A percentile compares a stretch with the other conserved stretches of the same genome.
Conservation (phyloP, 1,140 invertebrate genomes). For the Homalodisca vitripennis region DNA sequence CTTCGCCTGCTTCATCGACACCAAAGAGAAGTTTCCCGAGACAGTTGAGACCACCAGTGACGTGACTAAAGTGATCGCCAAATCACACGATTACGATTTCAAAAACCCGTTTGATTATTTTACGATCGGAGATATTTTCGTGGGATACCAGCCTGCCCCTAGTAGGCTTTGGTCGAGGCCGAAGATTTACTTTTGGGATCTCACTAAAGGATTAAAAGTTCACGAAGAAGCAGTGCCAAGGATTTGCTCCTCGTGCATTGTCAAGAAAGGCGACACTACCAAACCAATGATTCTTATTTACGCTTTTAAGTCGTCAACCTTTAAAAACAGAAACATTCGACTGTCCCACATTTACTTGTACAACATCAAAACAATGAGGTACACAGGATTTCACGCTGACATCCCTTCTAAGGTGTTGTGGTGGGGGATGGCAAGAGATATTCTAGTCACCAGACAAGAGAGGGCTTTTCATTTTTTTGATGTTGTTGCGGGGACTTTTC, state of each 20-base stretch:
- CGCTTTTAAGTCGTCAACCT: slow-evolving; percentile 15
- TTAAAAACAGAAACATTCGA: slow-evolving; percentile 12
- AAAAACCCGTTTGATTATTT: slow-evolving; percentile 21
- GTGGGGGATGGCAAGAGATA: slow-evolving; percentile 8
- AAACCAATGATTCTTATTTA: slow-evolving; percentile 8
- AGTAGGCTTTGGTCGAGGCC: not conserved
- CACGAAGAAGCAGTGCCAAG: slow-evolving; percentile 10
- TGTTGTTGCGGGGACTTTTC: not conserved
- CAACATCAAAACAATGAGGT: slow-evolving; percentile 16
- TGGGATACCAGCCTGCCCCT: slow-evolving; percentile 8
- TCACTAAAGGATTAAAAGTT: not conserved
- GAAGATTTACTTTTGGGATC: slow-evolving; percentile 5
- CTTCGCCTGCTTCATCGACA: slow-evolving; percentile 14
- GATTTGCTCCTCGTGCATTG: not conserved
- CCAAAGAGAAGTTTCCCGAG: not conserved
- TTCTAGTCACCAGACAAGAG: slow-evolving; percentile 12
- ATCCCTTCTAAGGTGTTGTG: slow-evolving; percentile 4
- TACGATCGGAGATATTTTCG: slow-evolving; percentile 5
- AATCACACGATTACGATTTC: not conserved
- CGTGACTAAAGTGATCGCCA: slow-evolving; percentile 10
- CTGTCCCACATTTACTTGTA: slow-evolving; percentile 8
- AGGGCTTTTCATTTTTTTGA: slow-evolving; percentile 16
- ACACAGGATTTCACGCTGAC: slow-evolving; percentile 1
- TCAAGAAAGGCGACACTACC: slow-evolving; percentile 5
- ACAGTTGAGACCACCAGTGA: slow-evolving; percentile 14